Evolutionary conservation across 2,888 invertebrate genomes (phyloP).

Genomic region (Trissoscelio sp.): DNA sequence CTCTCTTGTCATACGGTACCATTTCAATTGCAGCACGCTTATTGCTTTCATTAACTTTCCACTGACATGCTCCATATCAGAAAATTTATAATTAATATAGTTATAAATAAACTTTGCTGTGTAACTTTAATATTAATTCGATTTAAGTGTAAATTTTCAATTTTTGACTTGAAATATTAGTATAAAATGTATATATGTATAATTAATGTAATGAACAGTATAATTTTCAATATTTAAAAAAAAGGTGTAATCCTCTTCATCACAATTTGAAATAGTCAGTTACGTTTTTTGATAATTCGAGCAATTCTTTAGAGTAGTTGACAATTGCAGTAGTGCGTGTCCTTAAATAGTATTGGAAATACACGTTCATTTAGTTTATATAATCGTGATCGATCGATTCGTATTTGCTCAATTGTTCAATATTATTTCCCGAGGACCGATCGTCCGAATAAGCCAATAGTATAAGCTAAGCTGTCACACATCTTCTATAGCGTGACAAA

Average conservation of each 20-base stretch:
- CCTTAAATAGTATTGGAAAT: slow-evolving; percentile 4
- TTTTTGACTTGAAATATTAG: too few species aligned
- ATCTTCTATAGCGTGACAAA: slow-evolving; percentile 17
- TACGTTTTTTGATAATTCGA: neutral
- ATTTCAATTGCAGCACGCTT: slow-evolving; percentile 21
- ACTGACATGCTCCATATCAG: neutral
- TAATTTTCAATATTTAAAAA: too few species aligned
- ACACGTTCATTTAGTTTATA: neutral
- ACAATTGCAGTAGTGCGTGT: neutral
- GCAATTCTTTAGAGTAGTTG: neutral
- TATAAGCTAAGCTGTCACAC: slow-evolving; percentile 34
- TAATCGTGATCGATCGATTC: slow-evolving; percentile 19
- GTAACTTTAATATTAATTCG: too few species aligned
- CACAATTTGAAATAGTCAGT: neutral
- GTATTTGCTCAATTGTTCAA: slow-evolving; percentile 29
- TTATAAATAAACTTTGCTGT: too few species aligned
- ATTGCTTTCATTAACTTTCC: slow-evolving; percentile 8
- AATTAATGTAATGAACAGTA: slow-evolving; percentile 15
- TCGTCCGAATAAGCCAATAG: slow-evolving; percentile 14
- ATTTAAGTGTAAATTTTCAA: too few species aligned
- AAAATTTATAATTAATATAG: neutral
- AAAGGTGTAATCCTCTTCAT: too few species aligned
- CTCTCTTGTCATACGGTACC: slow-evolving; percentile 15
- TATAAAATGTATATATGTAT: too few species aligned
- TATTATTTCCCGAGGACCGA: slow-evolving; percentile 8